These are phyloP conservation scores for Chelonoidis abingdonii DNA, from an alignment of 2,113 vertebrate species.

Conservation along the genomic window DNA sequence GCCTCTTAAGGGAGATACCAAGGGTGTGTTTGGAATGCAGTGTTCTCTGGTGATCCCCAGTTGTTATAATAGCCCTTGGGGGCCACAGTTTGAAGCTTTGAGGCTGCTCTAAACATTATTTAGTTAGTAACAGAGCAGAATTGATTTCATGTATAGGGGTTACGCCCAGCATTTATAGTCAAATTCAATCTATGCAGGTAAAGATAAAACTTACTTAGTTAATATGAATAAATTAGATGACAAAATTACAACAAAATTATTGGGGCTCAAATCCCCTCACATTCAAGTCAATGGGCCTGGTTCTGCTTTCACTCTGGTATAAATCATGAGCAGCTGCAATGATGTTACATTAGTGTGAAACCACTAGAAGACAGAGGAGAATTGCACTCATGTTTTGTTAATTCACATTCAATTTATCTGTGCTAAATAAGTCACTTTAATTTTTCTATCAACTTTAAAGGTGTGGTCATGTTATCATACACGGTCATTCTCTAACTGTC, in stretches of 20 bases:
- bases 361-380: not conserved
- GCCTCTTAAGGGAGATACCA: not conserved
- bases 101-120: fast-evolving
- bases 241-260: fast-evolving
- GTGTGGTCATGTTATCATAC: not conserved
- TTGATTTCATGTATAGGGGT: not conserved
- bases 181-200: not conserved
- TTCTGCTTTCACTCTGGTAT: not conserved
- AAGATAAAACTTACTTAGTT: not conserved
- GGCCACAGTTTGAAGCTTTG: not conserved
- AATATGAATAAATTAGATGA: not conserved
- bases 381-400: not conserved
- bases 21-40: not conserved
- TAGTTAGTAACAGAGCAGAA: not conserved
- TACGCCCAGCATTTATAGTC: not conserved
- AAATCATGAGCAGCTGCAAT: fast-evolving
- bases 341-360: not conserved
- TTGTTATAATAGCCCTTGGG: not conserved
- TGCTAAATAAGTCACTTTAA: not conserved
- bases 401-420: not conserved
- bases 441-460: not conserved
- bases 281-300: fast-evolving
- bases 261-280: not conserved
- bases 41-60: not conserved
- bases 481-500: not conserved